Evolutionary conservation across 2,888 invertebrate species (phyloP).

Genomic region (Zygaena filipendulae): DNA sequence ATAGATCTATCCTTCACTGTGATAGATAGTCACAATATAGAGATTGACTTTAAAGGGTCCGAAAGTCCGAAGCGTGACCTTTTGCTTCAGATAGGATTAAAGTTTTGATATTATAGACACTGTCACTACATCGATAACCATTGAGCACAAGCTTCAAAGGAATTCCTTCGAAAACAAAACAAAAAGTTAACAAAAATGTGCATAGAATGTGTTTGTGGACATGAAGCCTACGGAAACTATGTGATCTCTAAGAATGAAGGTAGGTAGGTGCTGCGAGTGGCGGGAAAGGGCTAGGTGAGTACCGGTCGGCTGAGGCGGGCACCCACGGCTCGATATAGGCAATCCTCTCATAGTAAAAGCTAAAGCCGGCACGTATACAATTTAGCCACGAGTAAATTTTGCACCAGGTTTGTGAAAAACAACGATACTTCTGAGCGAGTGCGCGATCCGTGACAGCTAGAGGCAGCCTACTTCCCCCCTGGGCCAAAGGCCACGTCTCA

Average conservation of each 20-base stretch:
- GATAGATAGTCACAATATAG: no score
- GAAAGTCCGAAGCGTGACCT: conserved; percentile 27
- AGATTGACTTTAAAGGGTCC: conserved; percentile 9
- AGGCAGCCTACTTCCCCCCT: conserved; percentile 45
- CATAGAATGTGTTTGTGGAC: conserved; percentile 37
- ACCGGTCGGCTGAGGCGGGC: conserved; percentile 47
- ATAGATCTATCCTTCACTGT: no score
- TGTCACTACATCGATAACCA: conserved; percentile 40
- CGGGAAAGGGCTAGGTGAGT: conserved; percentile 37
- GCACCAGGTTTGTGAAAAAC: conserved; percentile 33
- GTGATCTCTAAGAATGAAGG: conserved; percentile 42
- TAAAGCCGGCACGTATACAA: conserved; percentile 44
- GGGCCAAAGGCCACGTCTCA: conserved; percentile 76
- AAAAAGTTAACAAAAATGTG: conserved; percentile 36
- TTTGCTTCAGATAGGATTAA: conserved; percentile 26
- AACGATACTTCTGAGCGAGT: no score
- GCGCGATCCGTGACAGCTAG: no score
- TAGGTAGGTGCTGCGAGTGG: conserved; percentile 37
- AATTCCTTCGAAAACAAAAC: no score
- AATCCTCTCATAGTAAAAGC: conserved; percentile 42
- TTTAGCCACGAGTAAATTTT: conserved; percentile 38
- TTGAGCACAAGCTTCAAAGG: conserved; percentile 53
- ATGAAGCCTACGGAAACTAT: conserved; percentile 36
- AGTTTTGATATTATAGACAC: conserved; percentile 29
- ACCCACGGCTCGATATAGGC: conserved; percentile 67